Percentiles rank a stretch among this genome's conserved stretches.
These are phyloP conservation scores for Antennarius maculatus DNA, from an alignment of 2,797 vertebrate species.

Conservation along the genomic window DNA sequence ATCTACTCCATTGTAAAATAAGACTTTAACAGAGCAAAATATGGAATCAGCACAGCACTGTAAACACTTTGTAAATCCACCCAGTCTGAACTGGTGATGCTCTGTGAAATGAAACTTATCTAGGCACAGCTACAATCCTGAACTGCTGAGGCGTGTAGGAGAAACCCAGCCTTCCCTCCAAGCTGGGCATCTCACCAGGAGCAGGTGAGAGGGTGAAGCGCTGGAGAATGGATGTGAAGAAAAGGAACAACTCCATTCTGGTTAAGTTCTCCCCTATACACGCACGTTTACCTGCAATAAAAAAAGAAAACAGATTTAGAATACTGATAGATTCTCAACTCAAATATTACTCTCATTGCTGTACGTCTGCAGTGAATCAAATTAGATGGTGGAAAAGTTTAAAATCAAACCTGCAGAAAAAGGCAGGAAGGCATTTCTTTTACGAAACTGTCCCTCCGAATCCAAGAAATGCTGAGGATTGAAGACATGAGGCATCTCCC, in stretches of 20 bases:
- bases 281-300: constrained; percentile 81
- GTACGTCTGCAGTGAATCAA: background rate
- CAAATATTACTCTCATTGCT: background rate
- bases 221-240: constrained; percentile 79
- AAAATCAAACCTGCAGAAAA: constrained; percentile 83
- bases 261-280: constrained; percentile 85
- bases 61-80: too few relatives aligned
- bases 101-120: constrained; percentile 34
- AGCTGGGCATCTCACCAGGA: constrained; percentile 59
- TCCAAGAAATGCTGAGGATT: constrained; percentile 88
- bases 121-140: constrained; percentile 70
- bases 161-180: constrained; percentile 71
- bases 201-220: constrained; percentile 82
- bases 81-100: background rate
- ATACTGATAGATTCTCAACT: background rate
- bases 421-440: constrained; percentile 82
- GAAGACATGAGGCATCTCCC: constrained; percentile 84
- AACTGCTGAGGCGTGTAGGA: constrained; percentile 77
- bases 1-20: too few relatives aligned
- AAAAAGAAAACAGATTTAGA: background rate
- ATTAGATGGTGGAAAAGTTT: too few relatives aligned
- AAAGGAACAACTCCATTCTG: constrained; percentile 79
- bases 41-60: too few relatives aligned
- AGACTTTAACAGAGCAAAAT: too few relatives aligned
- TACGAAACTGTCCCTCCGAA: constrained; percentile 81